These are phyloP conservation scores for Drosophila pseudotakahashii DNA, from an alignment of 2,888 invertebrate genomes.

Conservation along the genomic window DNA sequence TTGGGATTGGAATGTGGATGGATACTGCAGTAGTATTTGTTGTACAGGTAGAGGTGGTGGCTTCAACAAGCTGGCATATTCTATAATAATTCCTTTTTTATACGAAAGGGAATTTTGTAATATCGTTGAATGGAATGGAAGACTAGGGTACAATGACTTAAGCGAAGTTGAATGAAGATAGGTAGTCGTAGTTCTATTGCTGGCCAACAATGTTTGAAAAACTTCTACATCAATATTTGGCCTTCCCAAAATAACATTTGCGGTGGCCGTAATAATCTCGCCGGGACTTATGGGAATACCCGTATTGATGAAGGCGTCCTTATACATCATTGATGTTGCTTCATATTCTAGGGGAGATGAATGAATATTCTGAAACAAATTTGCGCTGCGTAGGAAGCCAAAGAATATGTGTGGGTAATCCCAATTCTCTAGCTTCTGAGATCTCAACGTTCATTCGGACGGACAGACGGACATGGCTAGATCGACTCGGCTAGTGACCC, in stretches of 20 bases:
- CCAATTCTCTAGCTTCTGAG: too few species aligned
- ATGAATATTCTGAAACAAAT: too few species aligned
- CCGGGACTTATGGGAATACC: constrained; percentile 95
- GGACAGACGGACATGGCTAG: too few species aligned
- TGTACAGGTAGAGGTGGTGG: constrained; percentile 52
- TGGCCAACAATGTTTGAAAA: background rate
- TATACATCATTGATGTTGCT: constrained; percentile 63
- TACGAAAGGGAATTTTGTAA: background rate
- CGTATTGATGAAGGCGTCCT: constrained; percentile 86
- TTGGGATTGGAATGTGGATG: constrained; percentile 1
- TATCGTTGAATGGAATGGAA: background rate
- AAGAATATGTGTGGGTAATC: too few species aligned
- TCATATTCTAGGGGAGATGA: background rate
- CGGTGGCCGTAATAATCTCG: constrained; percentile 93
- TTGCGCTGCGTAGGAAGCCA: too few species aligned
- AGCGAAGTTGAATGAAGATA: background rate
- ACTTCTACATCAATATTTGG: constrained; percentile 87
- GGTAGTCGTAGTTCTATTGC: background rate
- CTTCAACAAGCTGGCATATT: constrained; percentile 51
- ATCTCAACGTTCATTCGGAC: too few species aligned
- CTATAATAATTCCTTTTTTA: background rate
- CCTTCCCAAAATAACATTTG: constrained; percentile 93
- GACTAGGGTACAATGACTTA: background rate
- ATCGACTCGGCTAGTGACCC: too few species aligned
- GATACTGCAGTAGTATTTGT: constrained; percentile 1